Evolutionary conservation across 2,888 invertebrate genomes (phyloP), one percentile per base, ranked within the genome.

Genomic region (Troides oblongomaculatus): DNA sequence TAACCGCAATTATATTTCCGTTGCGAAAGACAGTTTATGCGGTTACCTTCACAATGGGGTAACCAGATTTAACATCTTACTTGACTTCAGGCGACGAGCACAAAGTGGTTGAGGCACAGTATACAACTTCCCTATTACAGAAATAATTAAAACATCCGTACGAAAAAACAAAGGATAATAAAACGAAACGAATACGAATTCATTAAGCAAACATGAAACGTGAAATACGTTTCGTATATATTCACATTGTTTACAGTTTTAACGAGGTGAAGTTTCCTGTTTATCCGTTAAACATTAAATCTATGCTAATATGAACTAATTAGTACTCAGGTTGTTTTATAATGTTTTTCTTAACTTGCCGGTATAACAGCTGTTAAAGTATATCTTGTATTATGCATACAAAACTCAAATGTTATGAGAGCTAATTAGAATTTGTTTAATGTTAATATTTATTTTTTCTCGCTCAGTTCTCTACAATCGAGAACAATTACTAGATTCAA

Each of bases 341-440:
- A 56, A 69, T 69, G 43, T 64, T 64, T 60, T 56, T 64, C 53
- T n/a, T 21, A 69, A 64, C 25, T 63, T 68, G 56, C 14, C 57
- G 57, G 46, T 58, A 25, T 17, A 43, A 18, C n/a, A 65, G 46
- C 50, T 5, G 30, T 53, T 43, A 43, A 25, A 62, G 50, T 14
- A 36, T 17, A 36, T 56, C 14, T 25, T 39, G 21, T 21, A 39
- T 14, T 23, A 53, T 53, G 53, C n/a, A n/a, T 53, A n/a, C 59
- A 39, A 21, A 61, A 61, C 43, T n/a, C 21, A 39, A n/a, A 43
- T 10, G 43, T 61, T 36, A 60, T 1, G 36, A 17, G 36, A 60
- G 25, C 60, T 12, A 58, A 58, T 23, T 12, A 23, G 2, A 1
- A 58, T 58, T 58, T 23, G 57, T 58, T 21, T 57, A 8, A 21